Percentiles rank a stretch among this genome's conserved stretches.
phyloP scores from a whole-genome alignment of 2,888 invertebrate genomes.

The Melanophora roralis region DNA sequence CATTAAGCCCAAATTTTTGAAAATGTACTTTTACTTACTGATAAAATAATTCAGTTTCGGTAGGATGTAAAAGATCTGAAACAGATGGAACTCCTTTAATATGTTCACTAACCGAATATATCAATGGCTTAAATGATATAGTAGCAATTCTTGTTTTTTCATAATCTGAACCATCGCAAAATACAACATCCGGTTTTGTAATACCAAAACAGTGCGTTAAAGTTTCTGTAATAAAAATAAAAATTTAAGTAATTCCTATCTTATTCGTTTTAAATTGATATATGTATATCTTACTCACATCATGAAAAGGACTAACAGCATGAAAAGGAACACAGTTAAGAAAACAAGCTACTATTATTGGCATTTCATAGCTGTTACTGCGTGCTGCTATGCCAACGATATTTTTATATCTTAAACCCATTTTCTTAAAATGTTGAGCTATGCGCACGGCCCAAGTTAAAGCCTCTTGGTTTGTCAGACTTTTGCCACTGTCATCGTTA shows the following conservation, averaged over 20 bases:
- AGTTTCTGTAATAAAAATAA: conserved; percentile 50
- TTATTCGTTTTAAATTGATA: background rate
- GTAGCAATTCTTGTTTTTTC: conserved; percentile 63
- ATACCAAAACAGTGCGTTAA: conserved; percentile 64
- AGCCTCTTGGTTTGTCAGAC: conserved; percentile 63
- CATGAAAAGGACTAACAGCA: conserved; percentile 66
- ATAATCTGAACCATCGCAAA: conserved; percentile 68
- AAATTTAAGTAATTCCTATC: background rate
- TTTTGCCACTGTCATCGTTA: no score
- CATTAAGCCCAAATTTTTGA: no score
- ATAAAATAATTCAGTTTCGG: conserved; percentile 47
- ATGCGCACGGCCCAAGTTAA: conserved; percentile 66
- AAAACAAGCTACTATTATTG: conserved; percentile 68
- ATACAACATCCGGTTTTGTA: conserved; percentile 69
- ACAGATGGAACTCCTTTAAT: conserved; percentile 40
- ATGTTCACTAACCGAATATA: conserved; percentile 53
- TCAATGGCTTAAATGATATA: conserved; percentile 30
- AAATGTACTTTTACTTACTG: conserved; percentile 39
- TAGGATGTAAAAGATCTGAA: conserved; percentile 50
- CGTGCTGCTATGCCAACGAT: conserved; percentile 69
- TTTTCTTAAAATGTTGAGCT: conserved; percentile 63
- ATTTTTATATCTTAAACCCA: conserved; percentile 63
- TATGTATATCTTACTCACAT: conserved; percentile 56
- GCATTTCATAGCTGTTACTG: conserved; percentile 68
- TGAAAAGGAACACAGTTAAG: conserved; percentile 70